Evolutionary conservation across 2,113 vertebrate species (phyloP), one percentile per base, ranked within the genome.

Genomic region (Eulacestoma nigropectus): DNA sequence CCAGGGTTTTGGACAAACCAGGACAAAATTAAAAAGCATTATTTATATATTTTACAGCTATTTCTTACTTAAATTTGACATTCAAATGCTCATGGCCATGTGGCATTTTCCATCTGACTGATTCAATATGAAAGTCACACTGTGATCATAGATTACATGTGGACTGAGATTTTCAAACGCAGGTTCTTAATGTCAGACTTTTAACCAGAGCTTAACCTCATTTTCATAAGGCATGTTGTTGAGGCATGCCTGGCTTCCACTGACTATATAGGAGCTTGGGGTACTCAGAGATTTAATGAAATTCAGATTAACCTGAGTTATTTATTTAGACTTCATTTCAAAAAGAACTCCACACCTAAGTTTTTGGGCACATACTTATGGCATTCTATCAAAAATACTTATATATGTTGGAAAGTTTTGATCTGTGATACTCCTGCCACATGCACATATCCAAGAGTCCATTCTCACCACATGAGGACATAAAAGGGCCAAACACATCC

Each of bases 291-390:
- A 75, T 89, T 87, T 87, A 84, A 89, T 78, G 79, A 95, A 86
- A 90, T 84, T 87, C 65, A 92, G 83, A 93, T 94, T 93, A 94
- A 89, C 52, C 41, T 90, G 68, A 87, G 46, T 65, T 77, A 89
- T 89, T 96, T 92, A 46, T 81, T 89, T 87, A 56, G 59, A 77
- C 33, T 94, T 59, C 39, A 74, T 42, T 92, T 64, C 53, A 84
- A 78, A 90, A 93, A 78, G 60, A 86, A 55, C 60, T 82, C 86
- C 88, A 90, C 92, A 72, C 65, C 76, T 75, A 84, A 59, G n/a
- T 41, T 89, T 89, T 12, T 63, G 39, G 56, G 91, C 69, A 93
- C 37, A 64, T 72, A 59, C 20, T 64, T 82, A 52, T 0, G 8
- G 74, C 63, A 80, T 62, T 57, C 73, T 95, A 92, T 92, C 72